Base-by-base conservation (phyloP, 2,888 invertebrate genomes). In the Prosopocoilus inquinatus region DNA sequence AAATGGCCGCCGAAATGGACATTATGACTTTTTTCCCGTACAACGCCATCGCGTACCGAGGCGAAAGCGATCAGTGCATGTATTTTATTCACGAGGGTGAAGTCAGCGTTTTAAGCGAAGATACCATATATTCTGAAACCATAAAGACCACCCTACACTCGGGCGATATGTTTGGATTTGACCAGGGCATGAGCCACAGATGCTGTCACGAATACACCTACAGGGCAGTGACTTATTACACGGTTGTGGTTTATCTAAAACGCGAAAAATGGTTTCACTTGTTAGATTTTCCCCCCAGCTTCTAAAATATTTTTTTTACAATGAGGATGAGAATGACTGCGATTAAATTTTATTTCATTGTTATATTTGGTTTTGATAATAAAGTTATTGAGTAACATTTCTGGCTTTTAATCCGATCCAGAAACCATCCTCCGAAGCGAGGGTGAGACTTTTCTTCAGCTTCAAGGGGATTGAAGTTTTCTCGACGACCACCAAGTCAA, bases 1-100 rank as follows among this genome's bases (percentile, higher is more conserved):
- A 69, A 38, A 57, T 70, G 9, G 58, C 64, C 9, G 60, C 65
- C 2, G 45, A 48, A 9, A 57, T 70, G 50, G 49, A 59, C 34
- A 63, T 63, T 0, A 33, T 49, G 9, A 56, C 56, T 2, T 69
- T 67, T 53, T 68, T 66, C 48, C 54, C 60, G 7, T 68, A 63
- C 0, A 65, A 70, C 39, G 56, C 58, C 20, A 60, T 70, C 2
- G 59, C 59, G 2, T 66, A 64, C 46, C 28, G 53, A 3, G 66
- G 66, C 1, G 67, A 69, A 28, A 62, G 64, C n/a, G 66, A 70
- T 16, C 57, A 58, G 9, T 58, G 58, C 20, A 69, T 70, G 68
- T 70, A 70, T 41, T 70, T 70, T 45, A 60, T 70, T 7, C 64
- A 70, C 38, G 57, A 60, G 41, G 70, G 70, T 2, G 55, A 60